Evolutionary conservation across 2,888 invertebrate species (phyloP).

Genomic region (Hydropsyche betteni): DNA sequence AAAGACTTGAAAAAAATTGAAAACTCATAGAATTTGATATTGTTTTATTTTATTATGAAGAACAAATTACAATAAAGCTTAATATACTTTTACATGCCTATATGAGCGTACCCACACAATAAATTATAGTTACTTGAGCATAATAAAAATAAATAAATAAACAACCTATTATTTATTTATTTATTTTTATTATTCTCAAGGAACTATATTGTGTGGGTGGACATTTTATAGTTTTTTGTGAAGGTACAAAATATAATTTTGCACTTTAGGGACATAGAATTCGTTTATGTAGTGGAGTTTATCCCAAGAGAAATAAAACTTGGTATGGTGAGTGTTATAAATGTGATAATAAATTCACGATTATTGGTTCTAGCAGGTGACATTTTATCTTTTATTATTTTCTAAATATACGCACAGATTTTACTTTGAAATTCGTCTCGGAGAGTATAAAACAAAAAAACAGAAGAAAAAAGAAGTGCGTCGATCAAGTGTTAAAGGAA

Average conservation of each 20-base stretch:
- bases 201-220: background rate
- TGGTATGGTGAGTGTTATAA: background rate
- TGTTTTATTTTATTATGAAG: no score
- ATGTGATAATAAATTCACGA: no score
- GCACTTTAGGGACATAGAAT: slow-evolving; percentile 6
- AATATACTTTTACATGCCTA: no score
- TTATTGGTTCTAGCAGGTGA: no score
- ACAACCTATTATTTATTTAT: background rate
- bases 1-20: no score
- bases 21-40: no score
- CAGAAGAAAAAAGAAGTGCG: slow-evolving; percentile 14
- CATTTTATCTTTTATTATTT: background rate
- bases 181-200: slow-evolving; percentile 1
- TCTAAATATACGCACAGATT: background rate
- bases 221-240: background rate
- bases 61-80: no score
- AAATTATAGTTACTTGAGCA: no score
- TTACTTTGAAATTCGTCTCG: background rate
- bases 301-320: slow-evolving; percentile 42
- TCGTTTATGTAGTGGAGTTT: background rate
- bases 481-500: slow-evolving; percentile 19
- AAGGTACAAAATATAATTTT: background rate
- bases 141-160: no score
- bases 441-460: slow-evolving; percentile 12
- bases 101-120: no score